Evolutionary conservation across 2,113 vertebrate genomes (phyloP).

Genomic region (Morone saxatilis): DNA sequence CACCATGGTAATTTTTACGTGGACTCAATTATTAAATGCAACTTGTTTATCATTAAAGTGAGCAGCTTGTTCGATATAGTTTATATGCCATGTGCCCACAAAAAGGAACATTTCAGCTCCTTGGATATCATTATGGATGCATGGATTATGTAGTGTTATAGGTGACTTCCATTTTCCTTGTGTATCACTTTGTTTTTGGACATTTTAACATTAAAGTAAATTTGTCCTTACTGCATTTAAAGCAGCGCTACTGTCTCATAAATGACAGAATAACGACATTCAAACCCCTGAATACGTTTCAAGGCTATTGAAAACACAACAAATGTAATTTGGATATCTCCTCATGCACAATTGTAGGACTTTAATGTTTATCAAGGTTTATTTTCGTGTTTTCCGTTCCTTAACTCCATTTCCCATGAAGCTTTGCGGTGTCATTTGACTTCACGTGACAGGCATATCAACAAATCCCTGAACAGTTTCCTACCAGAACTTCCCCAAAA

Average conservation of each 20-base stretch:
- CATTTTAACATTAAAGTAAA: rapidly evolving
- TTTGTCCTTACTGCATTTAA: not conserved
- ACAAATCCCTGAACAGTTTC: not conserved
- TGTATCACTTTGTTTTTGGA: not conserved
- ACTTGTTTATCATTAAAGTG: not conserved
- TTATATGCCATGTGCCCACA: not conserved
- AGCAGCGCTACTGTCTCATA: not conserved
- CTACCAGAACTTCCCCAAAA: not conserved
- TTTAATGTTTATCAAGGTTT: not conserved
- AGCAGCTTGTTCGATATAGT: not conserved
- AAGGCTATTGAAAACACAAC: not conserved
- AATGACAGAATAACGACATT: not conserved
- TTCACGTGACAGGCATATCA: conserved; percentile 46
- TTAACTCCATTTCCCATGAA: conserved; percentile 68
- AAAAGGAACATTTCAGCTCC: not conserved
- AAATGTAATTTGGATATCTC: not conserved
- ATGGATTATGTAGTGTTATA: too few species aligned
- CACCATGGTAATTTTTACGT: not conserved
- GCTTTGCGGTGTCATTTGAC: conserved; percentile 51
- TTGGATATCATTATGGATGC: not conserved
- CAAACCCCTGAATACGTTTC: not conserved
- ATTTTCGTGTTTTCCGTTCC: not conserved
- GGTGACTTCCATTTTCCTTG: not conserved
- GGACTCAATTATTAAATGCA: not conserved
- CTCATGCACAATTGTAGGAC: too few species aligned